Conservation (phyloP, 64 coral and sea anemone species). For the Pachyseris speciosa region DNA sequence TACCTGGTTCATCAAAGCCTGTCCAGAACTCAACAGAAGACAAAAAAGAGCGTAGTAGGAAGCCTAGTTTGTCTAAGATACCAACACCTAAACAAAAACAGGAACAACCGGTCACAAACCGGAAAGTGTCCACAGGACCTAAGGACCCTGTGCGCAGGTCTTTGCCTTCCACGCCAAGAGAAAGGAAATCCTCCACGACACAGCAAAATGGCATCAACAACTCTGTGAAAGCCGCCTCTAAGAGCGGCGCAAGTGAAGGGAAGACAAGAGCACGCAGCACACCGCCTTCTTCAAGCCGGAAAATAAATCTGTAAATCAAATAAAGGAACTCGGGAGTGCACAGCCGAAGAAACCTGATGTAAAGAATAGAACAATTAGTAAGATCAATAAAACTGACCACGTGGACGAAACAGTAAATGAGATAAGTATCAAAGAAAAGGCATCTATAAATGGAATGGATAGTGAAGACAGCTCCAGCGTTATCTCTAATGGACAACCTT, state of each 20-base stretch:
- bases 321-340: background rate
- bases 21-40: background rate
- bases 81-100: background rate
- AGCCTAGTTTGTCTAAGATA: background rate
- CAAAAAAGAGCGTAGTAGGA: background rate
- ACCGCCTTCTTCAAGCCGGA: background rate
- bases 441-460: background rate
- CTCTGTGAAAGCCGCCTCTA: background rate
- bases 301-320: background rate
- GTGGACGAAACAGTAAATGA: background rate
- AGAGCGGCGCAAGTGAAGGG: background rate
- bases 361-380: background rate
- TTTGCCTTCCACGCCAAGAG: slow-evolving; percentile 10
- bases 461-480: background rate
- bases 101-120: background rate
- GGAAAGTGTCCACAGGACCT: slow-evolving; percentile 8
- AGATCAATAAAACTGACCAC: background rate
- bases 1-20: background rate
- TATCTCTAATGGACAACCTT: background rate
- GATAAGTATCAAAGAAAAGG: background rate
- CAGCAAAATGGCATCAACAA: background rate
- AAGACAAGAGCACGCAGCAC: background rate
- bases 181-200: background rate
- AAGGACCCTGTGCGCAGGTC: background rate
- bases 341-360: background rate